phyloP scores from a whole-genome alignment of 1,140 invertebrate species.

The Drosophila sulfurigaster region DNA sequence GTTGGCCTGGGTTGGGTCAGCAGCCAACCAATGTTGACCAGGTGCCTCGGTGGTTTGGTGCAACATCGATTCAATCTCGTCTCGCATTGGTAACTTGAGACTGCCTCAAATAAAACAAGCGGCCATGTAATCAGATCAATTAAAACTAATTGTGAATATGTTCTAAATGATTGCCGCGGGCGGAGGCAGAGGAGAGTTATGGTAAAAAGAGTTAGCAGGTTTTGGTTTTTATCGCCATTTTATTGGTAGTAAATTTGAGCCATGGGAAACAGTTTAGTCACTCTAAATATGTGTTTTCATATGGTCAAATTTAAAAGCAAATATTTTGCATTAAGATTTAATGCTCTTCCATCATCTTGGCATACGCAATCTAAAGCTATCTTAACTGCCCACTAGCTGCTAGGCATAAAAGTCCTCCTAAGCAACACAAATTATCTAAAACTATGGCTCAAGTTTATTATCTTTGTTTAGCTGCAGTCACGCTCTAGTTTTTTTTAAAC shows the following conservation, averaged over 20 bases:
- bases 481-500: slow-evolving; percentile 32
- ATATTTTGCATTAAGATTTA: not conserved
- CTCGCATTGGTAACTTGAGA: slow-evolving; percentile 48
- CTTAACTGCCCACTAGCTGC: not conserved
- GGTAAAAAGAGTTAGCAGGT: too few relatives aligned
- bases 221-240: not conserved
- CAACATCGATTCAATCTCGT: slow-evolving; percentile 64
- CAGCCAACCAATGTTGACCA: slow-evolving; percentile 68
- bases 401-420: not conserved
- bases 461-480: slow-evolving; percentile 10
- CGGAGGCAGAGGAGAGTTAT: not conserved
- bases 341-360: slow-evolving; percentile 3
- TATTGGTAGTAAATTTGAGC: not conserved
- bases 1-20: slow-evolving; percentile 70
- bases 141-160: slow-evolving; percentile 60
- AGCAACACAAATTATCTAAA: slow-evolving; percentile 13
- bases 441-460: slow-evolving; percentile 11
- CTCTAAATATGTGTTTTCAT: not conserved
- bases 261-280: slow-evolving; percentile 8
- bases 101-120: slow-evolving; percentile 31
- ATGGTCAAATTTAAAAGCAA: not conserved
- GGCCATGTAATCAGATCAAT: slow-evolving; percentile 71
- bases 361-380: slow-evolving; percentile 2
- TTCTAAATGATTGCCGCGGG: slow-evolving; percentile 13
- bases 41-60: slow-evolving; percentile 53